Evolutionary conservation across 2,888 invertebrate species (phyloP).

Genomic region (Ametastegia equiseti): DNA sequence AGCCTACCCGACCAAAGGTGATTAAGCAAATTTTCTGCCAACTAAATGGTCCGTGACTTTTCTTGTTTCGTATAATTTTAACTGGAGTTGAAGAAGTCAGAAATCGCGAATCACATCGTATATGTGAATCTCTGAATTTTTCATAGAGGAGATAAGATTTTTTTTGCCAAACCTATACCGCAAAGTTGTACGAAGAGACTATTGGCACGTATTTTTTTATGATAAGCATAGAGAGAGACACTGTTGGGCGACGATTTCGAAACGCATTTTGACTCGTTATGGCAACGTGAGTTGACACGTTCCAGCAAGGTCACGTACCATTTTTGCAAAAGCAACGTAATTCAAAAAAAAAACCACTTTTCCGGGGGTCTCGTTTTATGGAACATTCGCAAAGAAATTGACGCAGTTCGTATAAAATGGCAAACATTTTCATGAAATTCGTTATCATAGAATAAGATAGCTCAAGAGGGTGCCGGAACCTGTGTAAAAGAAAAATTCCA

Average conservation of each 20-base stretch:
- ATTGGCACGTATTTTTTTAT: slow-evolving; percentile 9
- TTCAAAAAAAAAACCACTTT: slow-evolving; percentile 10
- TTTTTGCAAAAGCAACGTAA: neutral
- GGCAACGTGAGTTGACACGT: neutral
- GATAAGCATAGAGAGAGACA: neutral
- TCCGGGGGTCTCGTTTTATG: neutral
- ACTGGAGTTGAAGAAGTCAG: neutral
- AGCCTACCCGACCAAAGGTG: neutral
- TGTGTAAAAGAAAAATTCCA: neutral
- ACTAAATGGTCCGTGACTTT: neutral
- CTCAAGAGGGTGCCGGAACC: neutral
- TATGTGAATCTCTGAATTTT: neutral
- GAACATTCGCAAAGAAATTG: neutral
- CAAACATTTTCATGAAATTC: neutral
- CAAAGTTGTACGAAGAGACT: neutral
- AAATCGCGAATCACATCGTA: neutral
- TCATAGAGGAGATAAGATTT: neutral
- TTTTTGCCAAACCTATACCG: neutral
- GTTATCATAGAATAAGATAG: neutral
- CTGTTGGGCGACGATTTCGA: neutral
- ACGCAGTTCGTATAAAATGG: neutral
- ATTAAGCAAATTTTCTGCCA: neutral
- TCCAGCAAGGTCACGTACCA: neutral
- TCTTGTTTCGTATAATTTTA: neutral
- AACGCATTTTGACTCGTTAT: neutral